Conservation (phyloP, 2,113 vertebrate genomes). For the Podiceps cristatus region DNA sequence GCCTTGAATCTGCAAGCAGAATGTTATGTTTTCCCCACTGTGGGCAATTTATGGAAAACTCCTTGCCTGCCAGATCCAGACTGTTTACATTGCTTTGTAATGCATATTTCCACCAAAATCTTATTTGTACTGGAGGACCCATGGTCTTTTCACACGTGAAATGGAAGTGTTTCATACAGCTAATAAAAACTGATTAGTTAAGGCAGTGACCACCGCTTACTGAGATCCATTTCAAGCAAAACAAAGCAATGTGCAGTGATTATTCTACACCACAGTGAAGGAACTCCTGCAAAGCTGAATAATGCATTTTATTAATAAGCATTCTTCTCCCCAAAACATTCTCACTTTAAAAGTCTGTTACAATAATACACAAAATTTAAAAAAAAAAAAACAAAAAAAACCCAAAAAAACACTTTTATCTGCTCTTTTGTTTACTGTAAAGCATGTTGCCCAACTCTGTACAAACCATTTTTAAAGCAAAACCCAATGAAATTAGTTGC, state of each 20-base stretch:
- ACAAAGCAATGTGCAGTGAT: background rate
- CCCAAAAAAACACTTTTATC: background rate
- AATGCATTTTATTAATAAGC: background rate
- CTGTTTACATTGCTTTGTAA: background rate
- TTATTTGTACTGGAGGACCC: background rate
- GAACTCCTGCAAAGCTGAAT: background rate
- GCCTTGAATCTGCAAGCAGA: background rate
- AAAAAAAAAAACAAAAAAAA: too few relatives aligned
- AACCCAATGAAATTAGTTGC: background rate
- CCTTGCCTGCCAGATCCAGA: background rate
- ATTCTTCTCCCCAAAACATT: background rate
- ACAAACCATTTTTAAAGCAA: background rate
- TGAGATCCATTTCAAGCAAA: background rate
- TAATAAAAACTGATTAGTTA: background rate
- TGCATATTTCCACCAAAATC: background rate
- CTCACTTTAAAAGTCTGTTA: background rate
- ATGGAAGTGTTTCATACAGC: background rate
- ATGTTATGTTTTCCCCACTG: background rate
- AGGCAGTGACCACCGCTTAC: background rate
- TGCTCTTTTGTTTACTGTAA: background rate
- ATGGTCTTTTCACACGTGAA: background rate
- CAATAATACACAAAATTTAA: too few relatives aligned
- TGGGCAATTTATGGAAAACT: background rate
- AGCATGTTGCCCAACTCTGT: background rate
- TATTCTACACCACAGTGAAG: background rate